These are phyloP conservation scores for Kobus ellipsiprymnus DNA, from an alignment of 2,113 vertebrate genomes.

Conservation along the genomic window DNA sequence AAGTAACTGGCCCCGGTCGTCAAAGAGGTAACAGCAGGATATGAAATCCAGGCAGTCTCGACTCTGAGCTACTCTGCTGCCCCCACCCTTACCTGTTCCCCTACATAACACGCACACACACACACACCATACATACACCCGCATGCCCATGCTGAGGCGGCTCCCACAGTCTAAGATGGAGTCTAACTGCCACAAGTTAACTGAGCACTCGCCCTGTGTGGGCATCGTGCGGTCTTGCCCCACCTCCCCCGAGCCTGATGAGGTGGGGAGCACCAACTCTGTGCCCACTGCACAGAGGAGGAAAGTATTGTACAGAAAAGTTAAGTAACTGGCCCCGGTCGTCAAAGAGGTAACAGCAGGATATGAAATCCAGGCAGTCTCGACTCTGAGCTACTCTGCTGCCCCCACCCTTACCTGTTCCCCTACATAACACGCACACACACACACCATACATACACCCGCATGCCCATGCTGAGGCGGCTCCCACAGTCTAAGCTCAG, in stretches of 20 bases:
- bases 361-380: not conserved
- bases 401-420: not conserved
- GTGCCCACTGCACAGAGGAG: not conserved
- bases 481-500: not conserved
- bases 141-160: not conserved
- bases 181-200: too few relatives aligned
- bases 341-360: not conserved
- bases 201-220: not conserved
- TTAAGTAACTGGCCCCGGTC: not conserved
- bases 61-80: not conserved
- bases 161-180: not conserved
- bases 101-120: not conserved
- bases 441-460: not conserved
- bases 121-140: not conserved
- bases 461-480: not conserved
- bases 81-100: not conserved
- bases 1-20: not conserved
- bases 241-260: not conserved
- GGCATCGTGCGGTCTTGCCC: accelerated
- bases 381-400: not conserved
- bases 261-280: not conserved
- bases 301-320: not conserved
- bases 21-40: not conserved
- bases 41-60: not conserved
- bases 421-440: not conserved